Evolutionary conservation across 1,140 invertebrate species (phyloP), one percentile per base, ranked within the genome.

Genomic region (Latrodectus geometricus): DNA sequence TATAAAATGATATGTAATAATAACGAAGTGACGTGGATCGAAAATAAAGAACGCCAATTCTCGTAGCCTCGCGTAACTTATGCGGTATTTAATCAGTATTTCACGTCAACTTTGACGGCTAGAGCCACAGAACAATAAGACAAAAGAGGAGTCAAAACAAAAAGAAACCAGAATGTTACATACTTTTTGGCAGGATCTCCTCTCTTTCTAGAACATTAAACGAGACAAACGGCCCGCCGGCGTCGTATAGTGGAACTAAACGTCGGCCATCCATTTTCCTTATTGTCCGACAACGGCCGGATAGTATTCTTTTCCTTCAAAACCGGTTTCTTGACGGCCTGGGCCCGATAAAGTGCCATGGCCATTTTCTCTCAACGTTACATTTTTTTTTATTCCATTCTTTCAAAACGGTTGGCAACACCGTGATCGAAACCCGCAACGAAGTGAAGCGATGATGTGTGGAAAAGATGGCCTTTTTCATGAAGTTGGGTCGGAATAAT

Each of bases 261-360:
- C n/a, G n/a, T 15, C 68, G 11, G 61, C 21, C 68, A 70, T 70
- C 68, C 21, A 70, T 70, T 70, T 70, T 70, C 68, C 68, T 70
- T 70, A 70, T 70, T 70, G 68, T 70, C 68, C 68, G 68, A 70
- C 68, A 70, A 70, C 15, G 68, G n/a, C n/a, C 23, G n/a, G 68
- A 23, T 20, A 12, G 68, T 35, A 20, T 20, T 35, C 68, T 21
- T 70, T 70, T 23, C 21, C 68, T n/a, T 12, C 68, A 12, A 15
- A 35, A 12, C 12, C 23, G 15, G 11, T 15, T 20, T 20, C 11
- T 35, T 14, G 12, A n/a, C n/a, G 12, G 61, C 61, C 12, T 20
- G 23, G 14, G 4, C 23, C 21, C n/a, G 68, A 70, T 20, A 70
- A 21, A 35, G 21, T 70, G 68, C 23, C n/a, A 70, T 70, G 68